These are phyloP conservation scores for Carterocephalus palaemon DNA, from an alignment of 2,888 invertebrate genomes.

Conservation along the genomic window DNA sequence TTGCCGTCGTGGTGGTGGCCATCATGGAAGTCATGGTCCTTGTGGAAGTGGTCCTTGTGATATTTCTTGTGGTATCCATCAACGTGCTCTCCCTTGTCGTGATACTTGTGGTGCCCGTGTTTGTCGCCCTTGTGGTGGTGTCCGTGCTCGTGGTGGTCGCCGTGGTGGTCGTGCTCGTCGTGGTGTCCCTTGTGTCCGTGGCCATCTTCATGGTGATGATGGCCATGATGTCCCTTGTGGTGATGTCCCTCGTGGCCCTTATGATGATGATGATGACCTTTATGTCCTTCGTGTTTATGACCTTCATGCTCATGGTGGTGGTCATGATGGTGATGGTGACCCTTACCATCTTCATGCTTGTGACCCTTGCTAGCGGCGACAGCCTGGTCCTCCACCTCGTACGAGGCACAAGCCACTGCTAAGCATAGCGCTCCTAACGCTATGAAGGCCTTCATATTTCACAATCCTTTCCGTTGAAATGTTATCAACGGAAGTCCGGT, in stretches of 20 bases:
- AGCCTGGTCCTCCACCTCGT: conserved; percentile 57
- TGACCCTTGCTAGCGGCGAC: conserved; percentile 73
- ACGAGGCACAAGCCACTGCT: conserved; percentile 51
- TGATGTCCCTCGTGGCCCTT: conserved; percentile 87
- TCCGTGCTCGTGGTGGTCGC: conserved; percentile 86
- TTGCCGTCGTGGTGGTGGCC: conserved; percentile 90
- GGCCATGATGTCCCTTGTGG: conserved; percentile 86
- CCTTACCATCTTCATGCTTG: conserved; percentile 81
- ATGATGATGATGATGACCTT: conserved; percentile 86
- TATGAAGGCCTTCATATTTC: conserved; percentile 48
- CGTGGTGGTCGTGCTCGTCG: conserved; percentile 86
- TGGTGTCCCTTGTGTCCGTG: conserved; percentile 89
- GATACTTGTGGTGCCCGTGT: conserved; percentile 89
- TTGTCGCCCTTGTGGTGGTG: conserved; percentile 89
- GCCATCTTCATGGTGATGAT: conserved; percentile 85
- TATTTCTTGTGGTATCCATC: conserved; percentile 91
- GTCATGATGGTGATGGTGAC: conserved; percentile 81
- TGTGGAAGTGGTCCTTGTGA: conserved; percentile 92
- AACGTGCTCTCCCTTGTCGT: conserved; percentile 89
- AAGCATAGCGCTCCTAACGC: conserved; percentile 55
- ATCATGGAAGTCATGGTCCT: conserved; percentile 93
- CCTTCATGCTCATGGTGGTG: conserved; percentile 85
- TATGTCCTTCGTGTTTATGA: conserved; percentile 87
- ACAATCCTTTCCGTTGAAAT: conserved; percentile 11
- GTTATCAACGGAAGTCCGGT: conserved; percentile 55